Conservation (phyloP, 2,797 vertebrate species). For the Peromyscus aztecus region DNA sequence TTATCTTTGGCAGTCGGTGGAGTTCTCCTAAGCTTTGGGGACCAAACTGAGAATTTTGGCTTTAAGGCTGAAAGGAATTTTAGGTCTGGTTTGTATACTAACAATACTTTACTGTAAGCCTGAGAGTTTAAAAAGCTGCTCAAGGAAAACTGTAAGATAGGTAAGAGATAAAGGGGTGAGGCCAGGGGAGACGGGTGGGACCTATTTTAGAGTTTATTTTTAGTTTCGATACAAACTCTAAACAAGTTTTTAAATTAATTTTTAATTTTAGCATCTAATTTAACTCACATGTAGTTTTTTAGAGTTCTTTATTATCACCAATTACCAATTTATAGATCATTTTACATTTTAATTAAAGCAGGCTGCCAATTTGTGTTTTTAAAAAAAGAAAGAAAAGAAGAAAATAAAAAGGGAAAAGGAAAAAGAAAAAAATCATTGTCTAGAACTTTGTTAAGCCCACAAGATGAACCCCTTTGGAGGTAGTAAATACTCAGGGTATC, state of each 20-base stretch:
- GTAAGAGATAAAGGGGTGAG: too few relatives aligned
- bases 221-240: background rate
- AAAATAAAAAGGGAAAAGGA: background rate
- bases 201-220: background rate
- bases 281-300: background rate
- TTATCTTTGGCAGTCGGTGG: background rate
- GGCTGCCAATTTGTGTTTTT: background rate
- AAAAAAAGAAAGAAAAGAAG: background rate
- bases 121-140: background rate
- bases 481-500: background rate
- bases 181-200: background rate
- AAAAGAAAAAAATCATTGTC: background rate
- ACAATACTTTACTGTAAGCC: background rate
- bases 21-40: background rate
- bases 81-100: background rate
- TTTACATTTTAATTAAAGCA: background rate
- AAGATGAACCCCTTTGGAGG: background rate
- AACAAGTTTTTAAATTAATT: background rate
- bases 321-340: background rate
- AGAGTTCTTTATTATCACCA: background rate
- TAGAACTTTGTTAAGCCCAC: background rate
- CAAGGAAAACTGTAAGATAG: background rate
- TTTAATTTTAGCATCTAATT: background rate
- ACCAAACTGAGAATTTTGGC: background rate
- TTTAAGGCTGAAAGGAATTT: background rate